Evolutionary conservation across 2,113 vertebrate species (phyloP).

Genomic region (Scomber colias): DNA sequence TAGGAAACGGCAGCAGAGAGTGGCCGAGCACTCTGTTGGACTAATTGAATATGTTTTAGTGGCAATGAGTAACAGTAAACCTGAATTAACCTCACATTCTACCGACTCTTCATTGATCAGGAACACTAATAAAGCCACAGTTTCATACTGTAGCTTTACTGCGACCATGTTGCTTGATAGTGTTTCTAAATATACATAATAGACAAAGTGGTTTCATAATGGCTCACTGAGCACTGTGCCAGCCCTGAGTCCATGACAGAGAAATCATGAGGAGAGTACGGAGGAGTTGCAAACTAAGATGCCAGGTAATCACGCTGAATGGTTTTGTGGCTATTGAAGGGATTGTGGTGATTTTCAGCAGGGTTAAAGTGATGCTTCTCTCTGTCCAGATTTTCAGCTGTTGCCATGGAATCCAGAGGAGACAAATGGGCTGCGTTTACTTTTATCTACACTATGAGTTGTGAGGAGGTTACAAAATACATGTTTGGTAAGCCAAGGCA

Average conservation of each 20-base stretch:
- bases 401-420: conserved; percentile 74
- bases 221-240: conserved; percentile 18
- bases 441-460: conserved; percentile 43
- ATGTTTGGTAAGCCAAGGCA: conserved; percentile 20
- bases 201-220: conserved; percentile 48
- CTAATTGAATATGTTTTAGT: conserved; percentile 58
- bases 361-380: conserved; percentile 61
- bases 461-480: conserved; percentile 41
- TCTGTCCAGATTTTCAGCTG: conserved; percentile 61
- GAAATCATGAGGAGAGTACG: neutral
- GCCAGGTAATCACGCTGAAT: conserved; percentile 58
- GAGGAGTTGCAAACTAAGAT: conserved; percentile 52
- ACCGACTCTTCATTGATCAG: conserved; percentile 33
- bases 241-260: conserved; percentile 29
- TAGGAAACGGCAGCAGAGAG: conserved; percentile 24
- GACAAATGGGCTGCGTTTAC: conserved; percentile 56
- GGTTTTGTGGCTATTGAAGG: conserved; percentile 52
- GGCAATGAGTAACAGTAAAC: conserved; percentile 49
- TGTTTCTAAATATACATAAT: conserved; percentile 53
- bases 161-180: conserved; percentile 15
- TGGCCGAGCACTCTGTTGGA: conserved; percentile 31
- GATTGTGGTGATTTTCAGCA: conserved; percentile 59
- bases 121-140: conserved; percentile 25
- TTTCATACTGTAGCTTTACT: conserved; percentile 6
- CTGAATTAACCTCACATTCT: conserved; percentile 60